A percentile compares a stretch with the other conserved stretches of the same genome.
Conservation (phyloP, 37 sponge, comb jelly and placozoan genomes). For the Ianthella basta region DNA sequence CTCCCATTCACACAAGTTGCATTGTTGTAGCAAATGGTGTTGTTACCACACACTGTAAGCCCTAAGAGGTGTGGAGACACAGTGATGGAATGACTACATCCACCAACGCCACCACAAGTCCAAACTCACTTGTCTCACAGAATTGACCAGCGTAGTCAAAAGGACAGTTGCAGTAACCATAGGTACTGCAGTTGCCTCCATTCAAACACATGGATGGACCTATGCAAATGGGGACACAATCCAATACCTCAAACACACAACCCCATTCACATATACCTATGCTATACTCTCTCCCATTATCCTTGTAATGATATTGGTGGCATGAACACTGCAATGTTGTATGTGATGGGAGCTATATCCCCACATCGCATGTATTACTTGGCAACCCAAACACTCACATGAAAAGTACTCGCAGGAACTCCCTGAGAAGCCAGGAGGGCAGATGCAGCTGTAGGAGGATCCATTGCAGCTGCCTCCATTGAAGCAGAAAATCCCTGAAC, state of each 20-base stretch:
- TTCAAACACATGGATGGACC: too few species aligned
- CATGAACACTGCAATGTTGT: too few species aligned
- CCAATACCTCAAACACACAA: too few species aligned
- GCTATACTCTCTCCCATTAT: background rate
- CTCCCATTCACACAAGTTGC: background rate
- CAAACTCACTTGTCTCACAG: background rate
- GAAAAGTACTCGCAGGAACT: background rate
- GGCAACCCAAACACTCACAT: slow-evolving; percentile 1
- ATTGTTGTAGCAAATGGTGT: slow-evolving; percentile 31
- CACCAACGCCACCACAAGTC: too few species aligned
- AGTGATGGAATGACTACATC: too few species aligned
- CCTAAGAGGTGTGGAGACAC: too few species aligned
- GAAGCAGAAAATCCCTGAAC: too few species aligned
- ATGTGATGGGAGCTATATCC: background rate
- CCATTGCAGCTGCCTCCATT: slow-evolving; percentile 3
- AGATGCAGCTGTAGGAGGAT: background rate
- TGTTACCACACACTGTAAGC: background rate
- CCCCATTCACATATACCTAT: background rate
- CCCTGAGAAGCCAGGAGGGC: background rate
- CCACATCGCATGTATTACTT: too few species aligned
- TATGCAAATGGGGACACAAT: too few species aligned
- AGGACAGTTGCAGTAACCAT: background rate
- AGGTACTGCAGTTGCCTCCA: background rate
- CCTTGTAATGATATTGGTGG: background rate
- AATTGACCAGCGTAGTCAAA: background rate